Evolutionary conservation across 2,797 vertebrate species (phyloP), one percentile per base, ranked within the genome.

Genomic region (Aselliscus stoliczkanus): DNA sequence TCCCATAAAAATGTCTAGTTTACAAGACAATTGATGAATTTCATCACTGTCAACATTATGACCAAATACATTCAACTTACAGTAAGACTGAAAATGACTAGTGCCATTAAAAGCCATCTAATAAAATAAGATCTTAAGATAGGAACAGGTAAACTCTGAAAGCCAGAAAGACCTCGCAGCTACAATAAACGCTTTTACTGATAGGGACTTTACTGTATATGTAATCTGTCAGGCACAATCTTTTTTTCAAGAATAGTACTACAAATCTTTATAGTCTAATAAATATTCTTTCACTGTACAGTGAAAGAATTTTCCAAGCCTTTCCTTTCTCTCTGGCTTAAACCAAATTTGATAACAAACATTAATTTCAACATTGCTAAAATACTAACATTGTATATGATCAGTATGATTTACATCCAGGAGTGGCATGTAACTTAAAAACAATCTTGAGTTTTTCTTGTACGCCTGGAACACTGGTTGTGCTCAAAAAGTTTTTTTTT

Each of bases 331-430:
- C 58, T 92, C 29, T 75, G 27, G 56, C 23, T 13, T 42, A 93
- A 85, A 85, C 13, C 58, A 96, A 69, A 72, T 92, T 88, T 54
- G 29, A 81, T 27, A 88, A 64, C n/a, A 93, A 96, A 70, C 10
- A 29, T 70, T 76, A 82, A 85, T 93, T 86, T 86, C 64, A 75
- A 47, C 21, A 86, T 88, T 27, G 34, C 39, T 92, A 56, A 96
- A 88, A 77, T 90, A 67, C 80, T 69, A 70, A 42, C 8, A 72
- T 81, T 25, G 37, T 29, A 86, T 58, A 56, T n/a, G 29, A 91
- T n/a, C 20, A 76, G 27, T 80, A 10, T 81, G 85, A 64, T 84
- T 92, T 67, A 93, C 0, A 77, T 13, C 7, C 6, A 79, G 56
- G 67, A 75, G 62, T 90, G 25, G 7, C 4, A 75, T 44, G 47